Percentiles rank a stretch among this genome's conserved stretches.
These are phyloP conservation scores for Idris sp. DNA, from an alignment of 1,140 invertebrate species.

Conservation along the genomic window DNA sequence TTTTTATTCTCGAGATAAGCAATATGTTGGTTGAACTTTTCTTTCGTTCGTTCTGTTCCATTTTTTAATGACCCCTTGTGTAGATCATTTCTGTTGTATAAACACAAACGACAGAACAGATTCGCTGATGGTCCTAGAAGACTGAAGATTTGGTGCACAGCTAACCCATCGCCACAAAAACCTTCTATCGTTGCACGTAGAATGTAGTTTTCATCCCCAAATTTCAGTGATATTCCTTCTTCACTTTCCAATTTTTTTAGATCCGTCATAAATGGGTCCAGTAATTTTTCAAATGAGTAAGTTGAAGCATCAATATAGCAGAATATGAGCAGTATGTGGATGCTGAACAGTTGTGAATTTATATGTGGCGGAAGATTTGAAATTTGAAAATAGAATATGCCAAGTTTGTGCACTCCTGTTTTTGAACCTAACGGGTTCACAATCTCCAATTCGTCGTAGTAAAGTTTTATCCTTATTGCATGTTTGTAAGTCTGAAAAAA, in stretches of 20 bases:
- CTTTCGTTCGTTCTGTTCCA: background rate
- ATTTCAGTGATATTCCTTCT: background rate
- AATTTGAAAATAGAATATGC: conserved; percentile 18
- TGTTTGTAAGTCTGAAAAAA: conserved; percentile 35
- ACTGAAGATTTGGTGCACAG: conserved; percentile 9
- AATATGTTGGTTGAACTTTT: background rate
- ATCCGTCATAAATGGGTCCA: conserved; percentile 10
- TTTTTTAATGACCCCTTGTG: background rate
- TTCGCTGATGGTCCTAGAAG: conserved; percentile 17
- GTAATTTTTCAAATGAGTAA: conserved; percentile 5
- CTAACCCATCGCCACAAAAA: conserved; percentile 17
- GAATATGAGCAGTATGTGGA: background rate
- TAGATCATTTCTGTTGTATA: conserved; percentile 4
- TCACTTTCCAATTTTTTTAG: conserved; percentile 4
- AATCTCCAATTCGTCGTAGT: conserved; percentile 23
- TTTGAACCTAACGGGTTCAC: conserved; percentile 13
- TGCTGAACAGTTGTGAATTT: conserved; percentile 6
- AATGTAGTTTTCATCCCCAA: background rate
- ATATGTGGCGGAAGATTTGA: conserved; percentile 8
- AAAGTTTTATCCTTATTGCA: conserved; percentile 36
- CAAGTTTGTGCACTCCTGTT: conserved; percentile 8
- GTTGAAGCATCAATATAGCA: conserved; percentile 4
- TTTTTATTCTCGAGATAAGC: background rate
- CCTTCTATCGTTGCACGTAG: conserved; percentile 5
- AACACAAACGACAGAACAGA: conserved; percentile 6